A percentile compares a stretch with the other conserved stretches of the same genome.
Conservation (phyloP, 2,797 vertebrate genomes). For the Coracias cyanogaster region DNA sequence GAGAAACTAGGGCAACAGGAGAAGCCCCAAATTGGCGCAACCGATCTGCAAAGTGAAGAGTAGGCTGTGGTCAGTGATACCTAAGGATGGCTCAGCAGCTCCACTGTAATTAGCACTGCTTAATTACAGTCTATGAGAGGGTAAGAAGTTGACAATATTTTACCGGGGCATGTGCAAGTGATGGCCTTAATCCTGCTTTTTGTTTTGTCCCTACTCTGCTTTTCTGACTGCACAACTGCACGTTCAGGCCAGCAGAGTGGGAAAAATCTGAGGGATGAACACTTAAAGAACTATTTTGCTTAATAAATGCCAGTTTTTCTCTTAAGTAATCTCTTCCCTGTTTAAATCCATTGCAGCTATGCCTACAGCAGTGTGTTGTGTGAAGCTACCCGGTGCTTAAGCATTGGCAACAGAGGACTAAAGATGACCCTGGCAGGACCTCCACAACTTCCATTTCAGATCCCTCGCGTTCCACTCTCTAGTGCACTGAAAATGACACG, state of each 20-base stretch:
- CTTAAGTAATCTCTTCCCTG: neutral
- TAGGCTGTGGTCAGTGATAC: neutral
- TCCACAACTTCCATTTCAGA: neutral
- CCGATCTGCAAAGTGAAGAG: neutral
- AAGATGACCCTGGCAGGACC: accelerated
- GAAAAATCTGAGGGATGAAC: neutral
- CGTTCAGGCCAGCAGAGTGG: neutral
- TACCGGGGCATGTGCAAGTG: neutral
- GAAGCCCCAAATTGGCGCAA: neutral
- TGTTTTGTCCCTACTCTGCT: neutral
- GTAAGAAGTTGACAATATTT: neutral
- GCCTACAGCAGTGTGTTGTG: neutral
- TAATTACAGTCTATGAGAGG: neutral
- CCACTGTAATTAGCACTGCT: neutral
- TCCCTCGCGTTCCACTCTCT: neutral
- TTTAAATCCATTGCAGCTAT: neutral
- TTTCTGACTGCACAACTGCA: neutral
- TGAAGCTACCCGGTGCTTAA: neutral
- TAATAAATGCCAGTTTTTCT: neutral
- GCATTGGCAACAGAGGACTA: neutral
- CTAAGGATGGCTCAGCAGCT: neutral
- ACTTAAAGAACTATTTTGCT: neutral
- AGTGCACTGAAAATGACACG: neutral
- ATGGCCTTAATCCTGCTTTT: neutral
- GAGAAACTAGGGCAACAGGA: neutral